Conservation (phyloP, 2,113 vertebrate genomes). For the Melanerpes aurifrons region DNA sequence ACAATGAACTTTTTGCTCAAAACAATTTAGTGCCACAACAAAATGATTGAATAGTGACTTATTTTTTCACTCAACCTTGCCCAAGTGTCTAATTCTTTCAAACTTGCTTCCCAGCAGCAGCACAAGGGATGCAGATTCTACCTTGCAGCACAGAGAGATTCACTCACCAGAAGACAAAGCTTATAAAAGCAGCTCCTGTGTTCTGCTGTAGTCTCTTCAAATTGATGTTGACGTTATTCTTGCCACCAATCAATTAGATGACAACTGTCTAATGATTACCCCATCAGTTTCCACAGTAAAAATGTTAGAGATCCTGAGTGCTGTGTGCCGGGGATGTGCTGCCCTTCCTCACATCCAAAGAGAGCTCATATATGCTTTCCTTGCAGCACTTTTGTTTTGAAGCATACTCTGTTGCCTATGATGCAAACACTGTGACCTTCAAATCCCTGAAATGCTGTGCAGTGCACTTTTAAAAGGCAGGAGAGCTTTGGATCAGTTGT, state of each 20-base stretch:
- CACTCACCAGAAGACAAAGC: background rate
- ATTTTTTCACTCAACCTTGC: conserved; percentile 38
- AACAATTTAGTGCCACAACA: conserved; percentile 22
- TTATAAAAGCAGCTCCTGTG: background rate
- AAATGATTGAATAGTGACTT: conserved; percentile 40
- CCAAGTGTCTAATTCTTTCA: background rate
- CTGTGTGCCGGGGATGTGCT: background rate
- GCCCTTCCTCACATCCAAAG: background rate
- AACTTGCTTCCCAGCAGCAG: background rate
- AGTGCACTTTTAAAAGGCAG: background rate
- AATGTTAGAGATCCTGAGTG: background rate
- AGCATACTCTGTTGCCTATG: background rate
- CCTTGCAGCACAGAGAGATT: background rate
- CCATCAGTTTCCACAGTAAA: background rate
- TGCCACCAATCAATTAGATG: background rate
- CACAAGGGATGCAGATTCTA: background rate
- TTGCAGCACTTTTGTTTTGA: conserved; percentile 31
- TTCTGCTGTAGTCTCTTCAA: background rate
- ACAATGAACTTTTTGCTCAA: conserved; percentile 10
- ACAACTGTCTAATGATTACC: background rate
- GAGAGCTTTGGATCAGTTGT: background rate
- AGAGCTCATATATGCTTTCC: background rate
- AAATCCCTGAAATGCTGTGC: conserved; percentile 26
- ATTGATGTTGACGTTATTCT: background rate
- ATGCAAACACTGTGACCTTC: conserved; percentile 25